Evolutionary conservation across 2,113 vertebrate species (phyloP).

Genomic region (Macaca fascicularis): DNA sequence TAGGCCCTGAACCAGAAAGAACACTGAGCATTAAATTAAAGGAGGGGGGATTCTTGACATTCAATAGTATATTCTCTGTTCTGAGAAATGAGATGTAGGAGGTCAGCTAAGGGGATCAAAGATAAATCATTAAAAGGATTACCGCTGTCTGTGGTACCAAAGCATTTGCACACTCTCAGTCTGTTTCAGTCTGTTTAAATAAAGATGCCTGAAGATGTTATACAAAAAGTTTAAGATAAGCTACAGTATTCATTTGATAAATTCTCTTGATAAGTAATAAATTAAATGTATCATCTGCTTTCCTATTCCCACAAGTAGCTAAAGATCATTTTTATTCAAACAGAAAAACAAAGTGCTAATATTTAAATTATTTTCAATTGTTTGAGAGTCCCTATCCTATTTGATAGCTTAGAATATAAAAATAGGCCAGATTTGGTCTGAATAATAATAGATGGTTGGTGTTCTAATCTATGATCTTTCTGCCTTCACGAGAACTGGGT

Average conservation of each 20-base stretch:
- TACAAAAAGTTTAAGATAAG: background rate
- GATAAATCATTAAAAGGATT: background rate
- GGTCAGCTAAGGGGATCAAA: background rate
- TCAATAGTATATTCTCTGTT: background rate
- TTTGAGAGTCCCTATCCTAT: background rate
- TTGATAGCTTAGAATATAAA: constrained; percentile 13
- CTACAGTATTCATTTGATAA: background rate
- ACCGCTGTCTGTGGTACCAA: constrained; percentile 4
- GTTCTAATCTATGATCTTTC: constrained; percentile 31
- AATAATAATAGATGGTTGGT: background rate
- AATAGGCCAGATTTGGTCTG: background rate
- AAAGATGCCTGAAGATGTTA: constrained; percentile 26
- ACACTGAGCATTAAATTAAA: background rate
- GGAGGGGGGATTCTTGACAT: background rate
- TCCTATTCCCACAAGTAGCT: background rate
- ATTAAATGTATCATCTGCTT: background rate
- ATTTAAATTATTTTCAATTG: constrained; percentile 22
- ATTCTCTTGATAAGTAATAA: background rate
- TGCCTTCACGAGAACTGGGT: background rate
- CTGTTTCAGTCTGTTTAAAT: background rate
- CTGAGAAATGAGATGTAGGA: background rate
- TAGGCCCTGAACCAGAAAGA: background rate
- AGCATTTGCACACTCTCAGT: background rate
- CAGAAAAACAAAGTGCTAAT: background rate
- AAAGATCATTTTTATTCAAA: constrained; percentile 38